phyloP scores from a whole-genome alignment of 1,140 invertebrate genomes.

The Heliconius nattereri region DNA sequence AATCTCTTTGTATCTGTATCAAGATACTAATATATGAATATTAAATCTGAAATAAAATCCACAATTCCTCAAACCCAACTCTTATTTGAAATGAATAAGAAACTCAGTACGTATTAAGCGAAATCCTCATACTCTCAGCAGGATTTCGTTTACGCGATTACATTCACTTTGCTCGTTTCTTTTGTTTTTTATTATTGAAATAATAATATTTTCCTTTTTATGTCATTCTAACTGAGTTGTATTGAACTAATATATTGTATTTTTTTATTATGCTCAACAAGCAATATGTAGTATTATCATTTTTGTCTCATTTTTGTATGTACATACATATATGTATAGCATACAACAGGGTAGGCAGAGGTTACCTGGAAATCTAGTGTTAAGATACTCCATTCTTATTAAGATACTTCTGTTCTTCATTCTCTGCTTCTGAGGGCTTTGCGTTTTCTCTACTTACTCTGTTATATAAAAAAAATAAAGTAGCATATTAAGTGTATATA shows the following conservation, averaged over 20 bases:
- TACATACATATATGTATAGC: no score
- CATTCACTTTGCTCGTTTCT: conserved; percentile 15
- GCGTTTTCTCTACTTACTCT: no score
- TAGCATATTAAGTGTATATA: no score
- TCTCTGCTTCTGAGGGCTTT: no score
- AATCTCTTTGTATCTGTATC: background rate
- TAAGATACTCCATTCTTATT: no score
- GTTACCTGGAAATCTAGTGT: no score
- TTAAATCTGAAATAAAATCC: background rate
- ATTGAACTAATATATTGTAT: background rate
- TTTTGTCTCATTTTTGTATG: no score
- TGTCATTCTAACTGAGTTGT: background rate
- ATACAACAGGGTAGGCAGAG: no score
- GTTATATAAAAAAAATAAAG: no score
- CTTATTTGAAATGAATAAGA: conserved; percentile 1
- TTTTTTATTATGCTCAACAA: background rate
- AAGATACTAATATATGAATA: background rate
- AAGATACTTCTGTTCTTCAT: no score
- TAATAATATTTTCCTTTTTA: conserved; percentile 18
- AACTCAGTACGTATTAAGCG: conserved; percentile 4
- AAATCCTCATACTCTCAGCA: background rate
- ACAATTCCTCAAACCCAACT: background rate
- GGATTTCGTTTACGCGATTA: conserved; percentile 16
- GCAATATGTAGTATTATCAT: background rate
- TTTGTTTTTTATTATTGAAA: conserved; percentile 19